Base-by-base conservation (phyloP, 2,113 vertebrate species). In the Oceanodroma tethys region DNA sequence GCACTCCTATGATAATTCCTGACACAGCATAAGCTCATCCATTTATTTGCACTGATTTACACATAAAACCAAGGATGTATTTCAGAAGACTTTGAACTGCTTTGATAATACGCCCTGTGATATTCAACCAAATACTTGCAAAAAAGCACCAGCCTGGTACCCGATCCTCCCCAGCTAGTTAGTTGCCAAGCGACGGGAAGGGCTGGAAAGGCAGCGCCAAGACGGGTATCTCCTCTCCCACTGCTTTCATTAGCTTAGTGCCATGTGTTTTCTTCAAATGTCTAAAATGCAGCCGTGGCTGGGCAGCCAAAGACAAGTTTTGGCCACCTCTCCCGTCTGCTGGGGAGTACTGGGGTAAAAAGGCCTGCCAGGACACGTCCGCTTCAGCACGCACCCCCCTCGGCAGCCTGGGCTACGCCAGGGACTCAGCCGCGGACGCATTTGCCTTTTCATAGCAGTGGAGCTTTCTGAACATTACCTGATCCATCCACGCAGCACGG, bases 321-420 rank as follows among this genome's bases (percentile, higher is more conserved):
- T 15, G n/a, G 62, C 17, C 13, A 8, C 8, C 42, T n/a, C 47
- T 42, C 19, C 52, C 23, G 12, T 5, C 53, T 0, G 3, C 29
- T 6, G 2, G 47, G 40, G 74, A 16, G 17, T 2, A 19, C 29
- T 1, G 18, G 25, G n/a, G 43, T 15, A 5, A 19, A 30, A 26
- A 55, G 40, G 30, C 13, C 63, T 55, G 58, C 16, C 22, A 38
- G 83, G 78, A 50, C 32, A 42, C 1, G 0, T 4, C 3, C 2
- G 0, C 40, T 6, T 8, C 27, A 32, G 30, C 53, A 30, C 52
- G 9, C 30, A 5, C 4, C 40, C 23, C 16, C 56, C 68, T 15
- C 5, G 1, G 25, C 18, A 23, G 25, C 60, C 65, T 3, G 30
- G 47, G 3, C 27, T 9, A 3, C 0, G 1, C 5, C 42, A 16